These are phyloP conservation scores for Madoqua kirkii DNA, from an alignment of 2,113 vertebrate species.

Conservation along the genomic window DNA sequence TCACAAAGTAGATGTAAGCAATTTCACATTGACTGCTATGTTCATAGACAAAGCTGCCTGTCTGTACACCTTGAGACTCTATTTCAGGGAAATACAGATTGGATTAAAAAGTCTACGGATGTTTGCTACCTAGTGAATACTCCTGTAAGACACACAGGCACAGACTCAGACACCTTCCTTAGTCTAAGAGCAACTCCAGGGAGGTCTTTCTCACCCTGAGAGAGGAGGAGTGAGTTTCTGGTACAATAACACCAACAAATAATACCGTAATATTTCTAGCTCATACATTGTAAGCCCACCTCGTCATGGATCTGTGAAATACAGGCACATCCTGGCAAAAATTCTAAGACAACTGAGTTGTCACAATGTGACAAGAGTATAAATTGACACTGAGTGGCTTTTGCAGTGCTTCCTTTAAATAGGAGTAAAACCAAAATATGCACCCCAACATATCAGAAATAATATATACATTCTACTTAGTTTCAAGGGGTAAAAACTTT, in stretches of 20 bases:
- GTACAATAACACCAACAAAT: not conserved
- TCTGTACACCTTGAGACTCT: not conserved
- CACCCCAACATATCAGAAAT: conserved; percentile 45
- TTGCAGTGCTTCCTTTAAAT: not conserved
- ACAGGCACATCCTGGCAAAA: conserved; percentile 18
- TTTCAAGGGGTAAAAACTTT: not conserved
- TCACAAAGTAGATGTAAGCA: not conserved
- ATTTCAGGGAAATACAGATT: not conserved
- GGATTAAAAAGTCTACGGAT: not conserved
- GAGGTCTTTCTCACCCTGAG: not conserved
- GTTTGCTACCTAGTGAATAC: not conserved
- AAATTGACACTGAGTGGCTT: conserved; percentile 19
- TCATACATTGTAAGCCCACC: not conserved
- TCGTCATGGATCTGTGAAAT: not conserved
- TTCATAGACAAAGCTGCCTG: not conserved
- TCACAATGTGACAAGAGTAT: not conserved
- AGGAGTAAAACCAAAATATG: conserved; percentile 42
- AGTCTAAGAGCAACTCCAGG: not conserved
- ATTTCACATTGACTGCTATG: not conserved
- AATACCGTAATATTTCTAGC: not conserved
- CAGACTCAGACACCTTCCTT: not conserved
- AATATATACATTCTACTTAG: conserved; percentile 41
- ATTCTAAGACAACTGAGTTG: conserved; percentile 24
- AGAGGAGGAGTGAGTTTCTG: not conserved
- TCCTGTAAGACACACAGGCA: not conserved